A percentile compares a stretch with the other conserved stretches of the same genome.
Conservation (phyloP, 2,797 vertebrate species). For the Stomatorhinus walkeri region DNA sequence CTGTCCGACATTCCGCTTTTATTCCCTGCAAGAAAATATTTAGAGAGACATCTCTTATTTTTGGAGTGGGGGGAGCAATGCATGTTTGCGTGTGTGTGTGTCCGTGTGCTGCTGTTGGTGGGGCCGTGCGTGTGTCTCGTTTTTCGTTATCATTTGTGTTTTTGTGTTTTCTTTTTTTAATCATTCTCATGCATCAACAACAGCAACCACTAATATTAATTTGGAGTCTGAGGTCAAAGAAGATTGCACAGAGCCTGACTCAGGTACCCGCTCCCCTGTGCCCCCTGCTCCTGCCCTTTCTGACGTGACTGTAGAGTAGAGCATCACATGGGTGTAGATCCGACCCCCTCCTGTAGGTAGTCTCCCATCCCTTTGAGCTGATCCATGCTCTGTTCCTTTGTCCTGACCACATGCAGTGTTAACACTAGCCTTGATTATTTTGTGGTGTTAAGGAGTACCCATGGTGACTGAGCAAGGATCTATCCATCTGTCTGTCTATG, state of each 20-base stretch:
- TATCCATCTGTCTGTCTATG: neutral
- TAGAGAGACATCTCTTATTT: conserved; percentile 10
- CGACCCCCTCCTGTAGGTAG: neutral
- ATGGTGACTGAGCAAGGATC: neutral
- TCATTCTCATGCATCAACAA: conserved; percentile 20
- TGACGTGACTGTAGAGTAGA: neutral
- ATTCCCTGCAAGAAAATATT: conserved; percentile 5
- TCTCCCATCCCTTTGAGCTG: neutral
- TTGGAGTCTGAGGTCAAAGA: conserved; percentile 43
- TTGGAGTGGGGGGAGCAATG: neutral
- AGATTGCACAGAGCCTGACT: conserved; percentile 47
- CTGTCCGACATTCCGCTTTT: neutral
- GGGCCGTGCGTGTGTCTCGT: conserved; percentile 18
- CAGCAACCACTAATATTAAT: conserved; percentile 27
- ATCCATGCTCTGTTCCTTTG: neutral
- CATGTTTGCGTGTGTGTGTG: neutral
- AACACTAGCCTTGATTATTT: neutral
- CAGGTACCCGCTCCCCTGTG: conserved; percentile 25
- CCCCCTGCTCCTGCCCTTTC: neutral
- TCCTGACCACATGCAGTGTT: neutral
- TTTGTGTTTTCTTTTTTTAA: conserved; percentile 17
- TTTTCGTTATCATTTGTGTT: conserved; percentile 16
- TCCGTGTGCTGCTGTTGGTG: conserved; percentile 19
- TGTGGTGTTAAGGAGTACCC: neutral
- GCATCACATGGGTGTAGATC: conserved; percentile 5